These are phyloP conservation scores for Mus pahari DNA, from an alignment of 2,113 vertebrate genomes.

Conservation along the genomic window DNA sequence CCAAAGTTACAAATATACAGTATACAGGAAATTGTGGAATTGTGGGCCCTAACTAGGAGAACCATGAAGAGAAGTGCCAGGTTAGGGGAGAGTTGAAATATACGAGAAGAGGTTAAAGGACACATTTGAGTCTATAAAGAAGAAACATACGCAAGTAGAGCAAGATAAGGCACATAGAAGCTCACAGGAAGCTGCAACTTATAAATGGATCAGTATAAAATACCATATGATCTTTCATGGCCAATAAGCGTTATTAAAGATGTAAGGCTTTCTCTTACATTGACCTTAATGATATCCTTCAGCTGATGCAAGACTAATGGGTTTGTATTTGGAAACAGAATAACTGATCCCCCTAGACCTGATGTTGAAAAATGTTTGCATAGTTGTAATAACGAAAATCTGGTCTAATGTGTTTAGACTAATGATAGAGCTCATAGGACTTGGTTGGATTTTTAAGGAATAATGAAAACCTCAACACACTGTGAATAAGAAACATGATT, in stretches of 20 bases:
- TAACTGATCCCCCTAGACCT: background rate
- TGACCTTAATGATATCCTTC: background rate
- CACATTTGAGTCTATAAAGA: background rate
- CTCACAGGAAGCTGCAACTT: background rate
- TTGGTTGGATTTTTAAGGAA: background rate
- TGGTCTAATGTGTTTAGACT: background rate
- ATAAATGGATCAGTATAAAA: conserved; percentile 3
- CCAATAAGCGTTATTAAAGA: background rate
- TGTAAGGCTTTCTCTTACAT: background rate
- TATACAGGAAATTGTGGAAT: background rate
- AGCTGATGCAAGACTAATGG: background rate
- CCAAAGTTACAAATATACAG: background rate
- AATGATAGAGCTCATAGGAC: background rate
- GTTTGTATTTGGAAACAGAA: background rate
- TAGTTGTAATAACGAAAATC: background rate
- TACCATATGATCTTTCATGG: background rate
- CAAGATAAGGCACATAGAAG: background rate
- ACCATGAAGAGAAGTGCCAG: background rate
- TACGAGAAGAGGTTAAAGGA: background rate
- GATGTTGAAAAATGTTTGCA: background rate
- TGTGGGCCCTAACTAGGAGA: background rate
- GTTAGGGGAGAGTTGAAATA: background rate
- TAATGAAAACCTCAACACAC: background rate
- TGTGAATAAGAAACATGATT: background rate
- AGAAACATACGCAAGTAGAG: background rate